phyloP scores from a whole-genome alignment of 2,113 vertebrate species.

The Tragulus kanchil region DNA sequence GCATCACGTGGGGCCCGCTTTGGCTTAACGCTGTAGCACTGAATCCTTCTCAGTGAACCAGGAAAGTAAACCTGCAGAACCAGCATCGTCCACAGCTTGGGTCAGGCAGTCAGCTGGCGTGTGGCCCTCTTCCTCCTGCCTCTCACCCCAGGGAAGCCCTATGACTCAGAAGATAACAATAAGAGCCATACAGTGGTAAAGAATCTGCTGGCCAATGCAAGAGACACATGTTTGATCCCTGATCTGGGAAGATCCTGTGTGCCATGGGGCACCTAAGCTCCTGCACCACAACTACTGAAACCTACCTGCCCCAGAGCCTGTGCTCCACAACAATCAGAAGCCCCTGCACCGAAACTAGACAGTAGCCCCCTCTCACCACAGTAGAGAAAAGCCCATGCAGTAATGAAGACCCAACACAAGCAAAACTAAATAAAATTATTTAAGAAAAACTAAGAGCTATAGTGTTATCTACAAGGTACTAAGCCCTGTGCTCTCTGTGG shows the following conservation, averaged over 20 bases:
- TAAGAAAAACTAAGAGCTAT: background rate
- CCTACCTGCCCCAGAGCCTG: background rate
- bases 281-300: no score
- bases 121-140: background rate
- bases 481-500: background rate
- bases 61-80: background rate
- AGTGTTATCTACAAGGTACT: background rate
- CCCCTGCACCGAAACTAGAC: background rate
- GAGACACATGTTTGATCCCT: background rate
- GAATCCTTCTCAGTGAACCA: background rate
- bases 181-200: background rate
- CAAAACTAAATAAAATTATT: background rate
- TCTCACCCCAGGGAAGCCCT: background rate
- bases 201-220: no score
- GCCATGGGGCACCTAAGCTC: background rate
- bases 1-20: background rate
- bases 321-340: background rate
- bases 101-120: background rate
- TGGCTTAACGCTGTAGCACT: background rate
- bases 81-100: background rate
- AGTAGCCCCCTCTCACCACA: fast-evolving
- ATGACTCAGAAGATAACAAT: background rate
- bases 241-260: no score
- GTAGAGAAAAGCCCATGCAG: background rate
- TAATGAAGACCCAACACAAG: fast-evolving